Evolutionary conservation across 2,113 vertebrate genomes (phyloP).

Genomic region (Neolamprologus sp.): DNA sequence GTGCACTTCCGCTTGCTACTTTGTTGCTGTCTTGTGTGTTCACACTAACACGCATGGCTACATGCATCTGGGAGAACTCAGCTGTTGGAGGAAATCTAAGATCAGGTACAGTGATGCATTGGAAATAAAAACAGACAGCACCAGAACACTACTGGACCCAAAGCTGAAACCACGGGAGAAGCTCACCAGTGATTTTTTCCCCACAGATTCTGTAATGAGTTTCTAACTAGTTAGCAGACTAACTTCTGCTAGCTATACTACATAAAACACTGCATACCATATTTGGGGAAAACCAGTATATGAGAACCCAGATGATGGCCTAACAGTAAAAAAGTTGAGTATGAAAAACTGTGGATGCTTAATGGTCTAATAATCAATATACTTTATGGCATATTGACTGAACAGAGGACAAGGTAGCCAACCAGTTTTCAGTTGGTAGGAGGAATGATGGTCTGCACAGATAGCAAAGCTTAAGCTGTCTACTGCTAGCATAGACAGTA

Average conservation of each 20-base stretch:
- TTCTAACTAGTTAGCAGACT: not conserved
- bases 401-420: not conserved
- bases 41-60: not conserved
- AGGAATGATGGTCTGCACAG: not conserved
- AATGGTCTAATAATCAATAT: not conserved
- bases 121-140: not conserved
- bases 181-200: not conserved
- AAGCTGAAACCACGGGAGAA: not conserved
- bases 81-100: not conserved
- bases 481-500: not conserved
- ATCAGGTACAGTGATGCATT: not conserved
- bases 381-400: not conserved
- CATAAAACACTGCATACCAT: not conserved
- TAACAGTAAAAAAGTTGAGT: not conserved
- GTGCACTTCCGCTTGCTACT: not conserved
- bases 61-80: not conserved
- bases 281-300: not conserved
- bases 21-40: not conserved
- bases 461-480: not conserved
- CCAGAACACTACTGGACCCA: not conserved
- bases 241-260: not conserved
- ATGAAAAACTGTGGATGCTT: not conserved
- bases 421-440: not conserved
- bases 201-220: not conserved
- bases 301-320: not conserved